These are phyloP conservation scores for Pollenia labialis DNA, from an alignment of 2,888 invertebrate genomes.

Conservation along the genomic window DNA sequence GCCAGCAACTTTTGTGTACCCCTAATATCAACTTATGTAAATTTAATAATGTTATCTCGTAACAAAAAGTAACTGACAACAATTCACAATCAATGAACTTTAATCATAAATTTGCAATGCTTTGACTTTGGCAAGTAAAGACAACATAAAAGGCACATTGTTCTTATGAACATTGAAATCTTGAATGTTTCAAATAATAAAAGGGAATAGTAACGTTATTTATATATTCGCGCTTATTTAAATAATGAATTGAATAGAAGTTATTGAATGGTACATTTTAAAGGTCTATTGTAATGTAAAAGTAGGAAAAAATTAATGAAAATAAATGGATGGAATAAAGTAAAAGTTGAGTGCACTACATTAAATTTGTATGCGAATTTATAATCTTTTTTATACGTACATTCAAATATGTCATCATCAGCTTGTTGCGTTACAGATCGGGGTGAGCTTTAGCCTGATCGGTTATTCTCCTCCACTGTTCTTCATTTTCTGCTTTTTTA, in stretches of 20 bases:
- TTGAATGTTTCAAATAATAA: not conserved
- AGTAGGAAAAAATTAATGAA: too few relatives aligned
- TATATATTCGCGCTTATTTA: not conserved
- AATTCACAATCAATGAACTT: slow-evolving; percentile 65
- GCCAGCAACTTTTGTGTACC: not conserved
- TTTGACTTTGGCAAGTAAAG: slow-evolving; percentile 49
- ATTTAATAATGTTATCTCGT: slow-evolving; percentile 1
- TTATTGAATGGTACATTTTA: not conserved
- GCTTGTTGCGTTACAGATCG: too few relatives aligned
- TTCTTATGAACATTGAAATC: not conserved
- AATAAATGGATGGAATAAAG: too few relatives aligned
- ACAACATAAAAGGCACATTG: slow-evolving; percentile 48
- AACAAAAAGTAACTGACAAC: slow-evolving; percentile 64
- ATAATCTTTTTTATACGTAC: too few relatives aligned
- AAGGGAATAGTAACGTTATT: slow-evolving; percentile 2
- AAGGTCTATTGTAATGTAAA: not conserved
- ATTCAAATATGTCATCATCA: too few relatives aligned
- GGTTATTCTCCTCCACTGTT: too few relatives aligned
- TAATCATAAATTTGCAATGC: slow-evolving; percentile 60
- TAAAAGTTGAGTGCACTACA: too few relatives aligned
- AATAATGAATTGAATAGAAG: not conserved
- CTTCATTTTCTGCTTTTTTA: too few relatives aligned
- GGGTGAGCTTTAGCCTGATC: too few relatives aligned
- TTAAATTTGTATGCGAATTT: too few relatives aligned
- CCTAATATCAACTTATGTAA: not conserved